phyloP scores from a whole-genome alignment of 2,888 invertebrate genomes.

The Rhagium mordax region DNA sequence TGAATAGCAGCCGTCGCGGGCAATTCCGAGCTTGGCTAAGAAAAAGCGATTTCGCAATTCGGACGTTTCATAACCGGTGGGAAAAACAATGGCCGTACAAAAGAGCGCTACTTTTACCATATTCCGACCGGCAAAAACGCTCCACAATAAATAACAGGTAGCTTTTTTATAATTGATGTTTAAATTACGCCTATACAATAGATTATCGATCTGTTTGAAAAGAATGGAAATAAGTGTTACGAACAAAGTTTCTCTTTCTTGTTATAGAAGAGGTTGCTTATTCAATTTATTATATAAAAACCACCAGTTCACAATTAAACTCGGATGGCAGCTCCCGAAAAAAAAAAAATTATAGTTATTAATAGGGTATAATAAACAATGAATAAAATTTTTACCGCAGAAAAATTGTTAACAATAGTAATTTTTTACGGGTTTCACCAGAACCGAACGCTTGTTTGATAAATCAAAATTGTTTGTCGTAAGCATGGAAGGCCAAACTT shows the following conservation, averaged over 20 bases:
- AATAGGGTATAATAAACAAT: not conserved
- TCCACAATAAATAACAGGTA: not conserved
- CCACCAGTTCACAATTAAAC: not conserved
- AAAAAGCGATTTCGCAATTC: slow-evolving; percentile 14
- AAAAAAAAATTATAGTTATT: not conserved
- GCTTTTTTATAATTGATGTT: slow-evolving; percentile 6
- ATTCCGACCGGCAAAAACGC: not conserved
- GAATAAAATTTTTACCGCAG: not conserved
- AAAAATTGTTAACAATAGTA: not conserved
- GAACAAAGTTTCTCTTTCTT: slow-evolving; percentile 11
- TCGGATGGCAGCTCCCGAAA: not conserved
- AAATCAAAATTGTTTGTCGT: not conserved
- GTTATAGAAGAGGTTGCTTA: not conserved
- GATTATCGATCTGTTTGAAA: slow-evolving; percentile 14
- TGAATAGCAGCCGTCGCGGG: not conserved
- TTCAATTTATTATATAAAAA: not conserved
- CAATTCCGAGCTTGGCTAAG: not conserved
- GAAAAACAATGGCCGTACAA: slow-evolving; percentile 3
- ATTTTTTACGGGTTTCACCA: not conserved
- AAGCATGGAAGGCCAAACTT: no score
- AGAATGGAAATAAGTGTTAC: not conserved
- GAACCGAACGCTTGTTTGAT: not conserved
- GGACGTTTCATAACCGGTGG: slow-evolving; percentile 7
- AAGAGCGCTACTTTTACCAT: slow-evolving; percentile 14
- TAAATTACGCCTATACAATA: slow-evolving; percentile 15